phyloP scores from a whole-genome alignment of 2,113 vertebrate species.

The Leptosomus discolor region DNA sequence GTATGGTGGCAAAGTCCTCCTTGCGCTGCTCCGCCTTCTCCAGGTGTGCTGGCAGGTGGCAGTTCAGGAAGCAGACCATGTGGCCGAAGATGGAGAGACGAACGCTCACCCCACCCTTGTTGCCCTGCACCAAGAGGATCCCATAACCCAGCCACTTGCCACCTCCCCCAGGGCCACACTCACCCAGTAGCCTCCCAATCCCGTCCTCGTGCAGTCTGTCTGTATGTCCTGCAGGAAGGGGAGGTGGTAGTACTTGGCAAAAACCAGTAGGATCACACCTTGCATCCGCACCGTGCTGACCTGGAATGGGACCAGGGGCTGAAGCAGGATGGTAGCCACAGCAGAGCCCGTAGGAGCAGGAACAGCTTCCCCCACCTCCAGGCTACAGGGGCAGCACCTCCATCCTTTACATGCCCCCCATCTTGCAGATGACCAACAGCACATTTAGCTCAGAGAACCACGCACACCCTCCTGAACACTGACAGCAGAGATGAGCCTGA shows the following conservation, averaged over 20 bases:
- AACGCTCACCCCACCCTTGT: conserved; percentile 94
- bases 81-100: conserved; percentile 89
- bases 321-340: not conserved
- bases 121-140: conserved; percentile 79
- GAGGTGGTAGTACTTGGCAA: conserved; percentile 90
- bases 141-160: conserved; percentile 49
- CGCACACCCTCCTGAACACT: not conserved
- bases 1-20: conserved; percentile 95
- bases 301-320: conserved; percentile 57
- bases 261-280: conserved; percentile 91
- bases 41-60: conserved; percentile 97
- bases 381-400: not conserved
- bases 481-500: not conserved
- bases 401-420: not conserved
- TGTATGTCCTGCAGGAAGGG: conserved; percentile 86
- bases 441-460: not conserved
- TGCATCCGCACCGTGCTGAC: conserved; percentile 96
- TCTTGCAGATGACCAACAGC: not conserved
- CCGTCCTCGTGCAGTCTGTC: conserved; percentile 91
- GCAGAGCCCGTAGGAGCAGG: not conserved
- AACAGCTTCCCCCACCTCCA: not conserved
- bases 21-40: conserved; percentile 93
- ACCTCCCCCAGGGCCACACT: conserved; percentile 4
- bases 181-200: conserved; percentile 85
- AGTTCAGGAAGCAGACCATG: conserved; percentile 97